Base-by-base conservation (phyloP, 2,113 vertebrate genomes). In the Paradisaea rubra region DNA sequence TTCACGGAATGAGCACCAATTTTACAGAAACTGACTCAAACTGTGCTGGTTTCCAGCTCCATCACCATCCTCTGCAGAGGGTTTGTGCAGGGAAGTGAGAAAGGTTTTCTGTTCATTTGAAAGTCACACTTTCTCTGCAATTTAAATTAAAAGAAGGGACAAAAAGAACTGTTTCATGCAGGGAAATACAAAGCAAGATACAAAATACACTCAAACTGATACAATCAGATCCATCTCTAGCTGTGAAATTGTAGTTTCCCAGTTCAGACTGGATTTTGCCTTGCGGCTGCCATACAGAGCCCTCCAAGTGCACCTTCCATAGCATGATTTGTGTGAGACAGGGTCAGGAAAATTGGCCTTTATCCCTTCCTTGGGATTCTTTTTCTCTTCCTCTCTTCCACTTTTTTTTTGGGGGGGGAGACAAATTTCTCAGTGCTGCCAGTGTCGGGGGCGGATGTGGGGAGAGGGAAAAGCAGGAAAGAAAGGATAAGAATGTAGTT, bases 391-490 rank as follows among this genome's bases (percentile, higher is more conserved):
- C 57, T 24, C 47, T 82, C 69, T 57, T 59, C 27, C 16, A 49
- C 25, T 61, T 66, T 54, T 49, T 80, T 81, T 45, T 49, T 8
- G 23, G 19, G 19, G 11, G 27, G 20, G 9, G 13, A 87, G 35
- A 70, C n/a, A 61, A 37, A 72, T 77, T 79, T 63, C 50, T 73
- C 59, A 44, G 19, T 16, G 33, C 35, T 82, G 53, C 41, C 61
- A 44, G 37, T 31, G 53, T 70, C 2, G 1, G 45, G 41, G 41
- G 44, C 2, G 0, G 61, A 85, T 1, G 2, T 23, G 31, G 25
- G 25, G 61, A 87, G 57, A 86, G 10, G 20, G 25, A 31, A 82
- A 53, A 63, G 17, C 56, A 89, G 42, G 31, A 57, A 80, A 81
- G 72, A 49, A 50, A 81, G 42, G 23, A 44, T 64, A 37, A 57